Base-by-base conservation (phyloP, 2,888 invertebrate genomes). In the Alcis repandata region DNA sequence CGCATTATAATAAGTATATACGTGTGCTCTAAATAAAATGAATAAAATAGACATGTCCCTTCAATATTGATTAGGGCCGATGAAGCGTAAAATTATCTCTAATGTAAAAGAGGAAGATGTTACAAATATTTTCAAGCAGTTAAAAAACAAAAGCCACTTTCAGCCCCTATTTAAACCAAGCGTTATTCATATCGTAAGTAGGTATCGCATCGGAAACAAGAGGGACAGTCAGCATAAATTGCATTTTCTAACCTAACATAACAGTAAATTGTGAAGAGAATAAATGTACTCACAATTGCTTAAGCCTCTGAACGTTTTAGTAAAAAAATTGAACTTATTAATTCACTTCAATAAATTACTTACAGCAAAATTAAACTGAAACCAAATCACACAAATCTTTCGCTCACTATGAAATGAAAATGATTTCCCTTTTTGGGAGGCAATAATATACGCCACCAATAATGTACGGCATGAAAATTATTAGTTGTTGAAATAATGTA, bases 201-300 rank as follows among this genome's bases (percentile, higher is more conserved):
- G 15, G 70, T 82, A 84, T 83, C 76, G 75, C 82, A 84, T 83
- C 75, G 75, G 79, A 84, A 84, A 73, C 56, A 54, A 83, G 79
- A 79, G 82, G 84, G 84, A 88, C 83, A 90, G 86, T 89, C 90
- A 90, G 92, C 92, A 84, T 79, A 85, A 87, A 88, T 82, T 84
- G 86, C 85, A 89, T 84, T 81, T 88, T 90, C 90, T 92, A 92
- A 92, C 92, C 92, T 92, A 90, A 86, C 82, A 85, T 80, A 77
- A 82, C 79, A 83, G 49, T 73, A 73, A 67, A 80, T 78, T 71
- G 54, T 74, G 60, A 67, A 71, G 68, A 71, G 36, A 69, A 69
- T 77, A 79, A 77, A 72, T 67, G 77, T 82, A 92, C 92, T 92
- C 77, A 92, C 91, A 82, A 80, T 72, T 63, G 77, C 22, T 43